These are phyloP conservation scores for Falco punctatus DNA, from an alignment of 2,113 vertebrate genomes.

Conservation along the genomic window DNA sequence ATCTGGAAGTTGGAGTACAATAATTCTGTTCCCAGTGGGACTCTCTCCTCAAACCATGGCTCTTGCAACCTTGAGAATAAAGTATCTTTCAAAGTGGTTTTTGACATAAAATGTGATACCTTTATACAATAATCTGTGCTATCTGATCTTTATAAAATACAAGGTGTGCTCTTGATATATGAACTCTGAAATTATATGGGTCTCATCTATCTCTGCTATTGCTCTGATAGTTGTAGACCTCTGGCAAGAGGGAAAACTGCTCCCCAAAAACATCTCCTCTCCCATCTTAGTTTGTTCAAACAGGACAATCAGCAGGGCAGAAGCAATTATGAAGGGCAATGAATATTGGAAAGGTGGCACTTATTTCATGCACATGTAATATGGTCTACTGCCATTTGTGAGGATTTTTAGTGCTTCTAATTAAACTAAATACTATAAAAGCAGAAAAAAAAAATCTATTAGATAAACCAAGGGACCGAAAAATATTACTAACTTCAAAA, in stretches of 20 bases:
- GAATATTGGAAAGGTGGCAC: neutral
- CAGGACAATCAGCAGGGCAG: neutral
- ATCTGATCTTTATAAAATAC: neutral
- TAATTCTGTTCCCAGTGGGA: neutral
- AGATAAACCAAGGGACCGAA: neutral
- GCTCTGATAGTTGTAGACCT: neutral
- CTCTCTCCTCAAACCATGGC: neutral
- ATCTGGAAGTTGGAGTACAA: neutral
- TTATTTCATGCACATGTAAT: neutral
- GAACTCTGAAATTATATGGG: neutral
- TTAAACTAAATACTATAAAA: neutral
- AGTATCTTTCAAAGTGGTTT: neutral
- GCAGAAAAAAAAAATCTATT: neutral
- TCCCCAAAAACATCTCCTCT: neutral
- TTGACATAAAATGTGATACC: neutral
- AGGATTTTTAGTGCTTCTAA: neutral
- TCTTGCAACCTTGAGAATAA: neutral
- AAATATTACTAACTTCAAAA: constrained; percentile 16
- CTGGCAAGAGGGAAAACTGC: neutral
- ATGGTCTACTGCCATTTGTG: neutral
- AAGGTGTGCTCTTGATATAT: neutral
- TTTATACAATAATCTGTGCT: neutral
- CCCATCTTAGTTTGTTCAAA: neutral
- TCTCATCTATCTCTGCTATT: neutral
- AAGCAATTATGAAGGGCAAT: neutral